phyloP scores from a whole-genome alignment of 2,113 vertebrate species.

The Andinoacara biseriatus region DNA sequence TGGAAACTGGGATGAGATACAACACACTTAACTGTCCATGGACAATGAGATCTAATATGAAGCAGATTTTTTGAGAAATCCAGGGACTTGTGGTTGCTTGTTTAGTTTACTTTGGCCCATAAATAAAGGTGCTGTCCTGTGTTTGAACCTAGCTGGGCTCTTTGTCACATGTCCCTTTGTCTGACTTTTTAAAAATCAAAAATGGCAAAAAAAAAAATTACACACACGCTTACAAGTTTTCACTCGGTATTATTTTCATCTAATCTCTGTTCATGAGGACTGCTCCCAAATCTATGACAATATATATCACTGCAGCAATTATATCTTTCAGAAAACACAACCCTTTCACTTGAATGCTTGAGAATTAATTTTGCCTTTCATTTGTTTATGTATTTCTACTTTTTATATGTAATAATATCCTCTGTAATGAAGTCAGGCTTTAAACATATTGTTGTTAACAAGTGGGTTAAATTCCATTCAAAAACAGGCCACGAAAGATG shows the following conservation, averaged over 20 bases:
- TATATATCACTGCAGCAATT: conserved; percentile 1
- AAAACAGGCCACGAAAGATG: conserved; percentile 40
- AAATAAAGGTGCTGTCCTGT: not conserved
- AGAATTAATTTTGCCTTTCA: conserved; percentile 58
- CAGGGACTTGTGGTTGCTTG: not conserved
- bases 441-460: conserved; percentile 67
- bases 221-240: no score
- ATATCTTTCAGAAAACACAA: conserved; percentile 27
- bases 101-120: not conserved
- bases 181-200: not conserved
- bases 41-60: conserved; percentile 13
- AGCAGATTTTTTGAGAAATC: conserved; percentile 2
- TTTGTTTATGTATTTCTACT: conserved; percentile 50
- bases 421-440: conserved; percentile 73
- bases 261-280: not conserved
- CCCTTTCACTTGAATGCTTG: conserved; percentile 51
- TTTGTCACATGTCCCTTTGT: not conserved
- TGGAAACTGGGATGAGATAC: conserved; percentile 9
- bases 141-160: not conserved
- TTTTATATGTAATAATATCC: conserved; percentile 78
- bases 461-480: conserved; percentile 64
- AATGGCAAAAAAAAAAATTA: no score
- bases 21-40: not conserved
- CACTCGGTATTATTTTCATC: not conserved
- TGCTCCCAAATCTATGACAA: not conserved